A percentile compares a stretch with the other conserved stretches of the same genome.
phyloP scores from a whole-genome alignment of 1,140 invertebrate genomes.

The Gonatopus flavifemur region DNA sequence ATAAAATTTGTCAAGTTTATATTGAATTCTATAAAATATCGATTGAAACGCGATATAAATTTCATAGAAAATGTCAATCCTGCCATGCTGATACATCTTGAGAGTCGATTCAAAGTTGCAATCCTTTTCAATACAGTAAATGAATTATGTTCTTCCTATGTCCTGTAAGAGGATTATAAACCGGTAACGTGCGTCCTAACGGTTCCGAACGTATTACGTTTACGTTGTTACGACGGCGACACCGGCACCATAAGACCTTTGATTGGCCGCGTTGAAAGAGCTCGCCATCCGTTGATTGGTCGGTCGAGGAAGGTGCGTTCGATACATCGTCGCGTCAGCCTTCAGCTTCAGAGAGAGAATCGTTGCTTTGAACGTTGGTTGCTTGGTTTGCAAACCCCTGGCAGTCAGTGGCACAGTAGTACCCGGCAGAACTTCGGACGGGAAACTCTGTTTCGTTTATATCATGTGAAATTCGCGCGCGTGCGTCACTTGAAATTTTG shows the following conservation, averaged over 20 bases:
- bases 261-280: constrained; percentile 39
- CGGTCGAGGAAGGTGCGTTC: constrained; percentile 47
- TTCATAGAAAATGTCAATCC: no score
- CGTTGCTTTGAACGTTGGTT: neutral
- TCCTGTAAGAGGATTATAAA: no score
- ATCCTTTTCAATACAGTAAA: no score
- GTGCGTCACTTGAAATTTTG: constrained; percentile 13
- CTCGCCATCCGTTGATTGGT: constrained; percentile 42
- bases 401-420: no score
- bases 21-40: no score
- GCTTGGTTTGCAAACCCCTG: neutral
- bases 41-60: no score
- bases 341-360: no score
- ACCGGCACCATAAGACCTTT: constrained; percentile 11
- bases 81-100: no score
- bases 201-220: neutral
- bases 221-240: constrained; percentile 24
- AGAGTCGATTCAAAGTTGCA: no score
- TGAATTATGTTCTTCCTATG: no score
- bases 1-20: no score
- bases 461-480: constrained; percentile 19
- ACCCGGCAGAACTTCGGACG: constrained; percentile 53
- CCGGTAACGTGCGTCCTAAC: no score
- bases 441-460: constrained; percentile 38
- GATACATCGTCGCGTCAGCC: constrained; percentile 48